phyloP scores from a whole-genome alignment of 2,113 vertebrate genomes.

The Scophthalmus maximus region DNA sequence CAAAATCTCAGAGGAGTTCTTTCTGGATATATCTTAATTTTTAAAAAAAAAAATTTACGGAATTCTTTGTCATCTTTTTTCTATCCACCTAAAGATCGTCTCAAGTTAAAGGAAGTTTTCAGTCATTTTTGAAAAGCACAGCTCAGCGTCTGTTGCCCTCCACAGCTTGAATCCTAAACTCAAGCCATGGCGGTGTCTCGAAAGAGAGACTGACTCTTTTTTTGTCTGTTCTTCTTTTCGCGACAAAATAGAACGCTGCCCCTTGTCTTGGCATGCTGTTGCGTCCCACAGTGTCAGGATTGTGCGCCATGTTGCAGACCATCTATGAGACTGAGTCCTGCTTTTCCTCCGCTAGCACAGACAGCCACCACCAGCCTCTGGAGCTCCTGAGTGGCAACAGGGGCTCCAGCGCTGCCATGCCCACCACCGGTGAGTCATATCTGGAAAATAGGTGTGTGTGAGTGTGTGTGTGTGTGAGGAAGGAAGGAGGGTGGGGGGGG shows the following conservation, averaged over 20 bases:
- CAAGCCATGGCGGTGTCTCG: constrained; percentile 24
- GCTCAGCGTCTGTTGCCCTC: neutral
- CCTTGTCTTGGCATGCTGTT: constrained; percentile 75
- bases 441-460: constrained; percentile 30
- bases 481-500: neutral
- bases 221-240: neutral
- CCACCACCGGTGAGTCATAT: constrained; percentile 78
- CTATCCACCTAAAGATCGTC: neutral
- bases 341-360: constrained; percentile 69
- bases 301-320: constrained; percentile 81
- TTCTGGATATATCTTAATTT: neutral
- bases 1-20: constrained; percentile 16
- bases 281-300: constrained; percentile 75
- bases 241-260: constrained; percentile 33
- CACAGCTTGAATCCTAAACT: constrained; percentile 1
- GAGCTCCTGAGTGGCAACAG: constrained; percentile 74
- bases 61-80: neutral
- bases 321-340: constrained; percentile 80
- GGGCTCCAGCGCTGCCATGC: constrained; percentile 73
- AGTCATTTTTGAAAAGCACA: neutral
- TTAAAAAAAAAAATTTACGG: no score
- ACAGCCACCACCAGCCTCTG: constrained; percentile 72
- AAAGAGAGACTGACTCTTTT: constrained; percentile 31
- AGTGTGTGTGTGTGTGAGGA: neutral
- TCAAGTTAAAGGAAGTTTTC: constrained; percentile 5